Base-by-base conservation (phyloP, 2,888 invertebrate genomes). In the Strigamia maritima region DNA sequence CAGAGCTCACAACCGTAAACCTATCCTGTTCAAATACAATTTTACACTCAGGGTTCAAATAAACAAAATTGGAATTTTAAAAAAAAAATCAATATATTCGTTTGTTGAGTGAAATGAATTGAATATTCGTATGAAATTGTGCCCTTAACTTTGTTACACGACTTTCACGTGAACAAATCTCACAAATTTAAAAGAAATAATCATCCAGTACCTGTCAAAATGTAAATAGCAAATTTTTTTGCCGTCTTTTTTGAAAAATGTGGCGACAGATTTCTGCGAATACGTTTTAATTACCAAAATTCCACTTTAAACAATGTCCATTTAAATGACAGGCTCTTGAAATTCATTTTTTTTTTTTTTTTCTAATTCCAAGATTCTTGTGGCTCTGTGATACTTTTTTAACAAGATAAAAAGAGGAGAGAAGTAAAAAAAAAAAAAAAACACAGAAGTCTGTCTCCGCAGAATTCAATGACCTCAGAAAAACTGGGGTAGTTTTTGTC, bases 171-270 rank as follows among this genome's bases (percentile, higher is more conserved):
- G 75, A 75, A 38, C 75, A 35, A n/a, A 75, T 75, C 40, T 75
- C 75, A 75, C 40, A 35, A 38, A 38, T 14, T 31, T 75, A 75
- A 38, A n/a, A 75, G 12, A 75, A 75, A 35, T 75, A 75, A 75
- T 40, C 75, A 38, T 75, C 38, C 40, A 75, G 75, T 35, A 75
- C 40, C 75, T 35, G 35, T 75, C 38, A 75, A 40, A 74, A 38
- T 75, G 75, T 35, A 75, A 75, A 75, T 75, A 75, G 75, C 35
- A 38, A n/a, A 75, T 75, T 35, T 75, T 31, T 75, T 35, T 75
- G 35, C 75, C 35, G 35, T 38, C 22, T 40, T 38, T 75, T 28
- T 35, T 74, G 35, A 35, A 75, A 75, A 38, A 19, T 35, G 75
- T 40, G 75, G 75, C 35, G 75, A 75, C 40, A 40, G 38, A 75